phyloP scores from a whole-genome alignment of 2,113 vertebrate species.

The Caranx ignobilis region DNA sequence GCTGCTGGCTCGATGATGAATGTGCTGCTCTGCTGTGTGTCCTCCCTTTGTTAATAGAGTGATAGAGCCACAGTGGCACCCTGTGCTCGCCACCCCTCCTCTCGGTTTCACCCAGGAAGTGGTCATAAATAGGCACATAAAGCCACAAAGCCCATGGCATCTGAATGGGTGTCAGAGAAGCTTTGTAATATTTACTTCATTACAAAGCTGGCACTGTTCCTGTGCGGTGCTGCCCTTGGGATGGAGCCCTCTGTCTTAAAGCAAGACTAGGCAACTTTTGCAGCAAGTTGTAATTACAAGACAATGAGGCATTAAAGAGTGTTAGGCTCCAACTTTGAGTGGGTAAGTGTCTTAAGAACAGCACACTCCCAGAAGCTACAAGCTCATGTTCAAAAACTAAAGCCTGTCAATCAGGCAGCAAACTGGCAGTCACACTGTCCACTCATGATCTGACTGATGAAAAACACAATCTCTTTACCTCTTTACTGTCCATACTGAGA shows the following conservation, averaged over 20 bases:
- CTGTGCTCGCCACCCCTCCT: constrained; percentile 36
- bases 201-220: constrained; percentile 24
- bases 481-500: too few relatives aligned
- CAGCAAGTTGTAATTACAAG: too few relatives aligned
- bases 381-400: too few relatives aligned
- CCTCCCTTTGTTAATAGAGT: constrained; percentile 79
- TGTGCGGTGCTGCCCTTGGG: background rate
- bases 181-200: constrained; percentile 51
- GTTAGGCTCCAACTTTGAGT: too few relatives aligned
- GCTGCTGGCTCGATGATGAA: constrained; percentile 76
- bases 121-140: constrained; percentile 69
- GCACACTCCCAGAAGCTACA: too few relatives aligned
- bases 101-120: constrained; percentile 64
- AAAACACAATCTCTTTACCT: too few relatives aligned
- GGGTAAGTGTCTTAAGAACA: too few relatives aligned
- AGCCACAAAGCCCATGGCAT: constrained; percentile 61
- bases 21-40: constrained; percentile 68
- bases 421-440: too few relatives aligned
- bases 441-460: too few relatives aligned
- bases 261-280: too few relatives aligned
- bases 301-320: too few relatives aligned
- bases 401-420: too few relatives aligned
- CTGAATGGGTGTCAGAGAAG: constrained; percentile 47
- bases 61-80: constrained; percentile 72
- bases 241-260: background rate